phyloP scores from a whole-genome alignment of 2,113 vertebrate genomes.

The Elaphurus davidianus region DNA sequence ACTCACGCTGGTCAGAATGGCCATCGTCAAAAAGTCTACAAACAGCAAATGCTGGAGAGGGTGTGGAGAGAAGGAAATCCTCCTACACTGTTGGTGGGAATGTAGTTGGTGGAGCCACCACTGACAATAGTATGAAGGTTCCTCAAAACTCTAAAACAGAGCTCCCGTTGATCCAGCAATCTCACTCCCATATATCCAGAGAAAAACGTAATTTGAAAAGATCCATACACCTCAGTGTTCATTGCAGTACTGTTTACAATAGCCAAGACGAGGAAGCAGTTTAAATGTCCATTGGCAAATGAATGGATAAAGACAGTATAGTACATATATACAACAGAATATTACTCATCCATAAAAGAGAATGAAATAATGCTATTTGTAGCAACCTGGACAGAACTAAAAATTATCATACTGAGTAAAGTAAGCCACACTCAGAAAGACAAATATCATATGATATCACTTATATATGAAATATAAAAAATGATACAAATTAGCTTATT shows the following conservation, averaged over 20 bases:
- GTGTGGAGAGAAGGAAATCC: not conserved
- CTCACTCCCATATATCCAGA: not conserved
- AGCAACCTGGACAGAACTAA: not conserved
- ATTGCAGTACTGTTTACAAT: not conserved
- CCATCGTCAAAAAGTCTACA: not conserved
- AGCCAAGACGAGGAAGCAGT: not conserved
- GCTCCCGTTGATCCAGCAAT: not conserved
- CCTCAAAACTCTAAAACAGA: not conserved
- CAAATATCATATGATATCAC: not conserved
- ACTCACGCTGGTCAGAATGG: not conserved
- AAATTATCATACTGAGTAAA: not conserved
- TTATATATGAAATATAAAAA: not conserved
- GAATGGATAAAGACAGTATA: not conserved
- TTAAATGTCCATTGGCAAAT: not conserved
- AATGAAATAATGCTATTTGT: not conserved
- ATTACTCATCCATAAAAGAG: not conserved
- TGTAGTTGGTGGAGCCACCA: not conserved
- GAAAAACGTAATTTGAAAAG: not conserved
- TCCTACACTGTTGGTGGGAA: not conserved
- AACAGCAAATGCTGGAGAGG: not conserved
- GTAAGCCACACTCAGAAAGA: not conserved
- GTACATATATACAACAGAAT: not conserved
- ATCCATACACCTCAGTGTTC: not conserved
- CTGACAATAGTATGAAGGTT: fast-evolving
- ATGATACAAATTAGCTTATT: not conserved